A percentile compares a stretch with the other conserved stretches of the same genome.
phyloP scores from a whole-genome alignment of 2,797 vertebrate genomes.

The Masticophis lateralis region DNA sequence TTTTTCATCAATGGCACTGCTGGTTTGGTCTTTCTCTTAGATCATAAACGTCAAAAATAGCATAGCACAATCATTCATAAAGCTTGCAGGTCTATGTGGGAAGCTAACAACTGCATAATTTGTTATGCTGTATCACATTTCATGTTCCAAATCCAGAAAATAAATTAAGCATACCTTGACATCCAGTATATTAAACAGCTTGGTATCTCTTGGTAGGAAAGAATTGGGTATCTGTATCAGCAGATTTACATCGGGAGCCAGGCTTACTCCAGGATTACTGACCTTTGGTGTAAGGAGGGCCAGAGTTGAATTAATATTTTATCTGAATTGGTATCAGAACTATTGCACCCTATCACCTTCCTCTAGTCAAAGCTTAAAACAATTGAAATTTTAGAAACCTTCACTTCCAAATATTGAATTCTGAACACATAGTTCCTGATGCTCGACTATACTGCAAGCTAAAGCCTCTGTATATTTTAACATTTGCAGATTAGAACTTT shows the following conservation, averaged over 20 bases:
- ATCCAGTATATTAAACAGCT: constrained; percentile 80
- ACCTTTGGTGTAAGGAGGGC: constrained; percentile 73
- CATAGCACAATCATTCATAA: background rate
- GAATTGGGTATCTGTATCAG: constrained; percentile 84
- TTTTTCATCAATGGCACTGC: background rate
- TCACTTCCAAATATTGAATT: background rate
- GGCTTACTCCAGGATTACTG: constrained; percentile 85
- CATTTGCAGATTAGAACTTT: background rate
- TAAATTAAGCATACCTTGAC: constrained; percentile 79
- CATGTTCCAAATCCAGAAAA: background rate
- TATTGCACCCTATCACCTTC: background rate
- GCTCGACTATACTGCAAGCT: background rate
- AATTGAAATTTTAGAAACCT: background rate
- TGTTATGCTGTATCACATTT: background rate
- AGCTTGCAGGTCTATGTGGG: background rate
- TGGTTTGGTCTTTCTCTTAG: background rate
- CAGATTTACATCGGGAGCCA: constrained; percentile 78
- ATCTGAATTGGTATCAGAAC: background rate
- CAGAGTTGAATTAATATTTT: background rate
- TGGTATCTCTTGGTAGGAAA: constrained; percentile 74
- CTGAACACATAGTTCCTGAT: no score
- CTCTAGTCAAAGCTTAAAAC: background rate
- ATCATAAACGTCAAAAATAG: background rate
- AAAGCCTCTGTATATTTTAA: background rate
- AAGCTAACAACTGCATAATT: background rate